Conservation (phyloP, 2,797 vertebrate species). For the Echeneis naucrates region DNA sequence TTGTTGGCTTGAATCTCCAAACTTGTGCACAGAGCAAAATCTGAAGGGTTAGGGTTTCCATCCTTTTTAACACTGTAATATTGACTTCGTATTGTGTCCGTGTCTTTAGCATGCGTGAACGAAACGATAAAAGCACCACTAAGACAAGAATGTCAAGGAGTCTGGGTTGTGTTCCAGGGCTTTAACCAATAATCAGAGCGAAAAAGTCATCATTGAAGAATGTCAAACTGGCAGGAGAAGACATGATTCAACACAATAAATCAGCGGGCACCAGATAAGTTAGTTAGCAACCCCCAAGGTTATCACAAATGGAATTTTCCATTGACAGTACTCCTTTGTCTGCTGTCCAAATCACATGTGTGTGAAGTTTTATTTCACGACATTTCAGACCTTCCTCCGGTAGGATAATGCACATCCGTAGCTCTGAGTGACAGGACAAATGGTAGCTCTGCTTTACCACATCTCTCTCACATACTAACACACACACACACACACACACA, state of each 20-base stretch:
- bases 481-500: constrained; percentile 26
- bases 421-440: constrained; percentile 76
- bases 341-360: constrained; percentile 41
- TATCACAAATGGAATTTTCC: constrained; percentile 82
- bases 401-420: constrained; percentile 57
- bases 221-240: constrained; percentile 81
- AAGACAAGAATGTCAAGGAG: constrained; percentile 41
- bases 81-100: constrained; percentile 23
- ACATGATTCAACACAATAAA: constrained; percentile 83
- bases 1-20: not conserved
- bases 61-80: not conserved
- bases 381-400: constrained; percentile 38
- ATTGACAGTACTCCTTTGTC: constrained; percentile 51
- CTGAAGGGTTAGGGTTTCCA: not conserved
- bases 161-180: constrained; percentile 65
- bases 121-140: constrained; percentile 53
- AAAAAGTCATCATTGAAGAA: constrained; percentile 80
- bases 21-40: not conserved
- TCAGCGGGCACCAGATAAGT: constrained; percentile 82
- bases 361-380: constrained; percentile 49
- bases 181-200: constrained; percentile 76
- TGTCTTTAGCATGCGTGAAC: constrained; percentile 46
- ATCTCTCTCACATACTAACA: constrained; percentile 23
- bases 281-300: constrained; percentile 76
- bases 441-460: constrained; percentile 55